Evolutionary conservation across 64 coral and sea anemone genomes (phyloP), one percentile per base, ranked within the genome.

Genomic region (Montipora efflorescens): DNA sequence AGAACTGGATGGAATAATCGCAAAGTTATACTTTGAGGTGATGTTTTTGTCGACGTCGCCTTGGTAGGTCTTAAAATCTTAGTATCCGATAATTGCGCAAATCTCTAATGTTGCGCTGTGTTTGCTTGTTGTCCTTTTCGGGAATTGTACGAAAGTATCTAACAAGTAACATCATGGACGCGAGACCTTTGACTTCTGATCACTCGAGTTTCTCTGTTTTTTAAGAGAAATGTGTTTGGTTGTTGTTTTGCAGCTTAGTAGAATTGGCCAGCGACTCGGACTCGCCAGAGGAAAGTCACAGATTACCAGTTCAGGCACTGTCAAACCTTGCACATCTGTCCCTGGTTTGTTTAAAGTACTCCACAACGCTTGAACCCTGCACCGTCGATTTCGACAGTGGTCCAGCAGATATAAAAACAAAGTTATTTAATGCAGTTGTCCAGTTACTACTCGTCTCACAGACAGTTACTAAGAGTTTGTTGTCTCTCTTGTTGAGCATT

Each of bases 271-370:
- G 64, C 21, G 43, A 48, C 12, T 23, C 82, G 7, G 62, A n/a
- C 0, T 77, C 87, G 76, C 0, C 36, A 21, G 45, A 8, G 57
- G 58, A 76, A 8, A 79, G 58, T 62, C 36, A 20, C 49, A 45
- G 2, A 62, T 78, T 81, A 16, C 68, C 89, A 58, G 20, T 47
- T 64, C 23, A 46, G 8, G 5, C 68, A 15, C 3, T 91, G 19
- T 55, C 59, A 72, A 55, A 53, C 48, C 89, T 91, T 50, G 78
- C 59, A 25, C 61, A 72, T 2, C 61, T 91, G n/a, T 80, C 62
- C 16, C 51, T 91, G 21, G 57, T 55, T 55, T 81, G 89, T 91
- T 25, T 91, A 36, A 61, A 80, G 13, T 23, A 91, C 78, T 71
- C 19, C 47, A 72, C 89, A 53, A 50, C 45, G 8, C 46, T 48